phyloP scores from a whole-genome alignment of 2,113 vertebrate genomes.

The Myocastor coypus region DNA sequence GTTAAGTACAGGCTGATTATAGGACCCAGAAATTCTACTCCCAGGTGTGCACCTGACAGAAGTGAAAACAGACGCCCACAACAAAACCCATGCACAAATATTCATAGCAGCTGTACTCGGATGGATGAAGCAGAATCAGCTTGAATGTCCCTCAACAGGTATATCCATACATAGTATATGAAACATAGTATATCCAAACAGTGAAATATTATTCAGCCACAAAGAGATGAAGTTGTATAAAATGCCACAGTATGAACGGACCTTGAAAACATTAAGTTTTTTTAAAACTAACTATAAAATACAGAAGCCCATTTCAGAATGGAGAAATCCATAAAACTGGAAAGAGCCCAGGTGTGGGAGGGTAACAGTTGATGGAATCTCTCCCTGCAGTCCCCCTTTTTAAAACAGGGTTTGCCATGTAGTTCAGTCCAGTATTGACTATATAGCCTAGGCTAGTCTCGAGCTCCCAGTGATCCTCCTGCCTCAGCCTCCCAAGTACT shows the following conservation, averaged over 20 bases:
- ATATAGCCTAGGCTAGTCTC: neutral
- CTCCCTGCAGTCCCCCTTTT: neutral
- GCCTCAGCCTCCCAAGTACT: neutral
- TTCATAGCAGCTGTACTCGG: neutral
- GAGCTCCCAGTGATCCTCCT: neutral
- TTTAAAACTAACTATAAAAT: neutral
- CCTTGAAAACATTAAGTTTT: constrained; percentile 1
- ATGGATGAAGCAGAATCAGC: neutral
- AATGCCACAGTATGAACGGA: neutral
- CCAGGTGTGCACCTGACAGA: neutral
- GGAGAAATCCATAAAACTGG: neutral
- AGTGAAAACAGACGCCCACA: neutral
- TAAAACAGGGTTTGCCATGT: neutral
- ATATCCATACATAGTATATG: too few species aligned
- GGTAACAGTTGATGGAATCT: neutral
- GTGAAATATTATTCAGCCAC: neutral
- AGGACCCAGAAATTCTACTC: neutral
- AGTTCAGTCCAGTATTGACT: neutral
- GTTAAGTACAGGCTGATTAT: neutral
- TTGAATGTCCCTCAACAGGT: neutral
- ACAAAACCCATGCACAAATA: neutral
- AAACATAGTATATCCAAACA: neutral
- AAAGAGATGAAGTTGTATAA: neutral
- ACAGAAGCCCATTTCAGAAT: neutral
- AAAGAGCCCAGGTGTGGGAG: neutral